phyloP scores from a whole-genome alignment of 2,888 invertebrate genomes.

The Pasiphila rectangulata region DNA sequence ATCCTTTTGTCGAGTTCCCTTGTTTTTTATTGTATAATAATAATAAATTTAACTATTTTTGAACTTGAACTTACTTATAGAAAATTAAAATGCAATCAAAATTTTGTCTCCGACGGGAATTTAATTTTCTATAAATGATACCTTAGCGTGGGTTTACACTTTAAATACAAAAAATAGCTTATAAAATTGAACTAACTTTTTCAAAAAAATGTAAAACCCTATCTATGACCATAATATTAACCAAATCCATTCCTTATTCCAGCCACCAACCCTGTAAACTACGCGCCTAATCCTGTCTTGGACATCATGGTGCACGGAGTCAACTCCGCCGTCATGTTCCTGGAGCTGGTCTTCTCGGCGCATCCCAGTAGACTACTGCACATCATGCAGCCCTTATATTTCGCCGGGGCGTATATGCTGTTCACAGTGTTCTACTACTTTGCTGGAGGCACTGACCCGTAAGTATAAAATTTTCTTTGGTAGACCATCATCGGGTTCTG shows the following conservation, averaged over 20 bases:
- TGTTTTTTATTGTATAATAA: no score
- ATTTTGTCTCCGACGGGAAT: no score
- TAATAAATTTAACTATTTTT: no score
- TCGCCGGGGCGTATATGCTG: slow-evolving; percentile 84
- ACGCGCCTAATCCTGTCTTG: slow-evolving; percentile 63
- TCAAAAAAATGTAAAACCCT: no score
- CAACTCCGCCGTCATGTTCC: slow-evolving; percentile 87
- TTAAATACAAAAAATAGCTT: no score
- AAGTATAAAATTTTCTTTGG: slow-evolving; percentile 43
- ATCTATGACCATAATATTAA: slow-evolving; percentile 4
- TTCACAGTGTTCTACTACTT: slow-evolving; percentile 87
- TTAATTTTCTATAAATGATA: no score
- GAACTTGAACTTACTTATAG: no score
- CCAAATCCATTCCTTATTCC: slow-evolving; percentile 22
- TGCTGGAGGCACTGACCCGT: slow-evolving; percentile 87
- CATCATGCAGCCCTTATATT: slow-evolving; percentile 85
- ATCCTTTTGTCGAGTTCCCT: no score
- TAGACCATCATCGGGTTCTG: background rate
- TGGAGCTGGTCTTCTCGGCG: slow-evolving; percentile 86
- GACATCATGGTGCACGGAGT: slow-evolving; percentile 80
- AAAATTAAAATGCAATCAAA: no score
- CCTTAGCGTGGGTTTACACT: no score
- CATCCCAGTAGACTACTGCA: slow-evolving; percentile 84
- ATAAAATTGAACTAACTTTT: no score
- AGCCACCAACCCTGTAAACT: slow-evolving; percentile 57